These are phyloP conservation scores for Lepidochrysops patricia DNA, from an alignment of 2,888 invertebrate genomes.

Conservation along the genomic window DNA sequence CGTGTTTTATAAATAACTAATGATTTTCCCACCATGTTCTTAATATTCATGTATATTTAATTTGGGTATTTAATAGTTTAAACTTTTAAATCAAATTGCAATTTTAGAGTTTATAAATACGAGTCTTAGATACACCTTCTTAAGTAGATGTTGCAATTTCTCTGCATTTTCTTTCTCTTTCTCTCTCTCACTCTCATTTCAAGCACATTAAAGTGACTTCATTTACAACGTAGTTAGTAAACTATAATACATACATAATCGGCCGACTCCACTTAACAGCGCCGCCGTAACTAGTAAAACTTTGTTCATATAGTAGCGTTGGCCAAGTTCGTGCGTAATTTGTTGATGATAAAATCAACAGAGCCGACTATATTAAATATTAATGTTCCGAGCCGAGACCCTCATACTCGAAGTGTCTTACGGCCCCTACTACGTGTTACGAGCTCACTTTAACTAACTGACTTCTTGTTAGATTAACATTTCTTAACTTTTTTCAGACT, in stretches of 20 bases:
- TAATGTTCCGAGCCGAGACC: not conserved
- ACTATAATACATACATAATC: not conserved
- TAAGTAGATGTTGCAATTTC: too few relatives aligned
- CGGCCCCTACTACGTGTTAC: not conserved
- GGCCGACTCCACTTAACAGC: not conserved
- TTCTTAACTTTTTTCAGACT: too few relatives aligned
- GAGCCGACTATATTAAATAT: slow-evolving; percentile 6
- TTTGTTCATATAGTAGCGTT: not conserved
- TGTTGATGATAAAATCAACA: slow-evolving; percentile 10
- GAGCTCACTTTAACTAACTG: not conserved
- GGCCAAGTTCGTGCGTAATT: not conserved
- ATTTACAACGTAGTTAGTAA: not conserved
- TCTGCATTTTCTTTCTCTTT: too few relatives aligned
- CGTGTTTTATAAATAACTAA: not conserved
- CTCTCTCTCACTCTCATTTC: too few relatives aligned
- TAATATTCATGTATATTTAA: too few relatives aligned
- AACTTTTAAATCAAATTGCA: too few relatives aligned
- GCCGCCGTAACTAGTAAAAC: not conserved
- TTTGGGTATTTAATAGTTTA: too few relatives aligned
- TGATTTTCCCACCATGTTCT: not conserved
- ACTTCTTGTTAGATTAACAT: not conserved
- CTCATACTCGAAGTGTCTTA: not conserved
- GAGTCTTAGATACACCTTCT: too few relatives aligned
- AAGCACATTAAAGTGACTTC: not conserved
- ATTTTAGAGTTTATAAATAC: too few relatives aligned